Conservation (phyloP, 2,888 invertebrate genomes). For the Sialis lutaria region DNA sequence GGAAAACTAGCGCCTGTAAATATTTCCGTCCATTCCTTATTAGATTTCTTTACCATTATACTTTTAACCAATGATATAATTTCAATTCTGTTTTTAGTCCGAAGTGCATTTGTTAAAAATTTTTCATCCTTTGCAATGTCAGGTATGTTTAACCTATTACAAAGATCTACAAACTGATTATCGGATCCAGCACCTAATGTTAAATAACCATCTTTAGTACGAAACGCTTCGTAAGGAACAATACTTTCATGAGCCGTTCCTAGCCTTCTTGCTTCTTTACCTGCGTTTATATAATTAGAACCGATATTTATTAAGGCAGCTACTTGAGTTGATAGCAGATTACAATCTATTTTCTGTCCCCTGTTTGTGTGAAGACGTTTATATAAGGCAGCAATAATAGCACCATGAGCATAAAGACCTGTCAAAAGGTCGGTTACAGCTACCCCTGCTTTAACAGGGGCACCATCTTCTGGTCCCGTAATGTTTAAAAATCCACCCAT, state of each 20-base stretch:
- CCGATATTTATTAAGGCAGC: slow-evolving; percentile 77
- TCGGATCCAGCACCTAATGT: slow-evolving; percentile 82
- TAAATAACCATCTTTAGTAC: slow-evolving; percentile 64
- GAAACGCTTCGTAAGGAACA: slow-evolving; percentile 86
- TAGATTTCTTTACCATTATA: slow-evolving; percentile 41
- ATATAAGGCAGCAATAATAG: slow-evolving; percentile 79
- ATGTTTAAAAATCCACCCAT: slow-evolving; percentile 78
- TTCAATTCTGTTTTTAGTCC: slow-evolving; percentile 60
- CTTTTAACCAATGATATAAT: slow-evolving; percentile 43
- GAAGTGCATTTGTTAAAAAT: slow-evolving; percentile 50
- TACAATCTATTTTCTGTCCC: slow-evolving; percentile 88
- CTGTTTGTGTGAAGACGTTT: slow-evolving; percentile 56
- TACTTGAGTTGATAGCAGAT: slow-evolving; percentile 85
- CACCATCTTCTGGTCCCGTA: slow-evolving; percentile 70
- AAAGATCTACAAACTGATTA: slow-evolving; percentile 57
- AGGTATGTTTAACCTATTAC: slow-evolving; percentile 39
- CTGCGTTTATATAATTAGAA: slow-evolving; percentile 77
- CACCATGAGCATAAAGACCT: slow-evolving; percentile 86
- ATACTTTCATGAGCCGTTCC: slow-evolving; percentile 92
- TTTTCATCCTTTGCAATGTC: slow-evolving; percentile 42
- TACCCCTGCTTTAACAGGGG: slow-evolving; percentile 82
- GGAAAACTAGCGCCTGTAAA: slow-evolving; percentile 68
- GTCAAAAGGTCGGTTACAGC: slow-evolving; percentile 87
- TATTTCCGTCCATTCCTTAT: slow-evolving; percentile 52
- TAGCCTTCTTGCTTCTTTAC: slow-evolving; percentile 57